Evolutionary conservation across 2,113 vertebrate species (phyloP), one percentile per base, ranked within the genome.

Genomic region (Alces alces): DNA sequence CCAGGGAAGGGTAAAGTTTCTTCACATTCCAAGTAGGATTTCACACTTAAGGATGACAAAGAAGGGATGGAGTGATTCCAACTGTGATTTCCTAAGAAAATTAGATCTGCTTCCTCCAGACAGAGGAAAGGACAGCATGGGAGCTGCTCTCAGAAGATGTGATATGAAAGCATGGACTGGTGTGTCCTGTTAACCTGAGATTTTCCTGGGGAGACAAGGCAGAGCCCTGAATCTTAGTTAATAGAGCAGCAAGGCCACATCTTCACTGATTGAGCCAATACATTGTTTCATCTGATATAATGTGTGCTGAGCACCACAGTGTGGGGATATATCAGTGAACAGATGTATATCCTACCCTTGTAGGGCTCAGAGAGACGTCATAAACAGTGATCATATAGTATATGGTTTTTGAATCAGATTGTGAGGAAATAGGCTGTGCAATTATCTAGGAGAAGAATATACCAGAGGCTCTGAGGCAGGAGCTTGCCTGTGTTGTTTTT

Each of bases 51-150:
- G 88, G 55, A 61, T 84, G 45, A 45, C 45, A 1, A 70, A 64
- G 30, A 64, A 15, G 17, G 9, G 8, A 14, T 73, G 54, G 36
- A 76, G 33, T 88, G 14, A 36, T 94, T 94, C 78, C 76, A 73
- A n/a, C 7, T 33, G 28, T 66, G 23, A 60, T 39, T 89, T 97
- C 16, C 45, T 82, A 78, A 83, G 83, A 55, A 82, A 60, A 93
- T 33, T 17, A 36, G 60, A n/a, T 57, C 33, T 33, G 8, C 33
- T 58, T 88, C 23, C n/a, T 57, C 64, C 12, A 23, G 10, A 36
- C 10, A 90, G 47, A 25, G 27, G 66, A 84, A 45, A 80, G 66
- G 43, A 64, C 14, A 86, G 58, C 64, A 45, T 0, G 28, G 28
- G 30, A 54, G 12, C 19, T 28, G 15, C 9, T 66, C 61, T 93